Evolutionary conservation across 2,113 vertebrate species (phyloP).

Genomic region (Cinclus mexicanus): DNA sequence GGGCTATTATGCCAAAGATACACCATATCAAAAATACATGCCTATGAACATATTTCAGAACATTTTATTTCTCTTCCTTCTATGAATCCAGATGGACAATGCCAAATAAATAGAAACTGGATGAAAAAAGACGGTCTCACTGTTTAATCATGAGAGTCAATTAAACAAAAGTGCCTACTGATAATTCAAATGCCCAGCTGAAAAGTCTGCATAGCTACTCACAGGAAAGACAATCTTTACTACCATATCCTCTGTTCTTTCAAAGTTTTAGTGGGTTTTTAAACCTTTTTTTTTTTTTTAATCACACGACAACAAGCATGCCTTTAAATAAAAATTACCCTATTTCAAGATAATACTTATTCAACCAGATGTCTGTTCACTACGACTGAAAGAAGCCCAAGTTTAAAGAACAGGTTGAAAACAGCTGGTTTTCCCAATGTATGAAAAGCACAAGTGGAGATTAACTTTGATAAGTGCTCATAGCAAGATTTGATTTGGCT

Average conservation of each 20-base stretch:
- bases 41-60: background rate
- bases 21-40: background rate
- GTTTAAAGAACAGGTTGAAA: slow-evolving; percentile 12
- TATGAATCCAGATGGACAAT: background rate
- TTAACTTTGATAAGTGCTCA: background rate
- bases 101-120: background rate
- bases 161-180: background rate
- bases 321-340: background rate
- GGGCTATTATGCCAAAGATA: background rate
- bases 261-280: background rate
- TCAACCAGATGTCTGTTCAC: background rate
- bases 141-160: background rate
- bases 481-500: background rate
- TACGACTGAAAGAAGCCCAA: background rate
- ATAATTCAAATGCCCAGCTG: background rate
- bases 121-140: background rate
- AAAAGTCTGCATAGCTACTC: background rate
- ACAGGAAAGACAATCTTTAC: background rate
- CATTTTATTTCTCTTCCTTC: background rate
- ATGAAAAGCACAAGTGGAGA: background rate
- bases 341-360: background rate
- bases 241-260: background rate
- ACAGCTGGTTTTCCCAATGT: background rate
- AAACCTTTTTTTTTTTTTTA: background rate
- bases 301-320: background rate